Conservation (phyloP, 2,113 vertebrate genomes). For the Epinephelus cyanopodus region DNA sequence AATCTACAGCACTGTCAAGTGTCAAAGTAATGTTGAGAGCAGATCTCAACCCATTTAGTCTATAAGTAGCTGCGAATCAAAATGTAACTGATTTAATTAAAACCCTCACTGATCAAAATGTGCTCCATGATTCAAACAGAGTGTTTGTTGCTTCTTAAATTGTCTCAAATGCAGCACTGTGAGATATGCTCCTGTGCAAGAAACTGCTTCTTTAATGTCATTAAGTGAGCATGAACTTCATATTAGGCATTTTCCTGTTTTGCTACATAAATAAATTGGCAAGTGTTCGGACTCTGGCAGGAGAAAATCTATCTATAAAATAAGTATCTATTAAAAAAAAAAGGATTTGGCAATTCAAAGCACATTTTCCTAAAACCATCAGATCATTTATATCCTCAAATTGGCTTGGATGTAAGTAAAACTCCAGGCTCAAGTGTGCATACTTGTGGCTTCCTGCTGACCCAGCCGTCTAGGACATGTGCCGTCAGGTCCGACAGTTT, state of each 20-base stretch:
- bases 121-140: neutral
- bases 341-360: neutral
- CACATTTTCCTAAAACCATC: slow-evolving; percentile 23
- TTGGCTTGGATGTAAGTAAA: slow-evolving; percentile 36
- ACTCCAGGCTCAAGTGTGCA: slow-evolving; percentile 38
- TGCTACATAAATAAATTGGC: neutral
- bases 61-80: slow-evolving; percentile 2
- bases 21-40: slow-evolving; percentile 33
- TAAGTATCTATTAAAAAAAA: neutral
- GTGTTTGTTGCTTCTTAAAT: neutral
- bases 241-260: neutral
- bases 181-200: neutral
- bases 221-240: neutral
- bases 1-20: slow-evolving; percentile 46
- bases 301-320: too few relatives aligned
- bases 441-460: slow-evolving; percentile 54
- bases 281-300: neutral
- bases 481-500: slow-evolving; percentile 15
- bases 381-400: slow-evolving; percentile 25
- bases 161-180: neutral
- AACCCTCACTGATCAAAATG: neutral
- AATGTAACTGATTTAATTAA: neutral
- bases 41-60: slow-evolving; percentile 1
- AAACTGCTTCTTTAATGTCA: neutral
- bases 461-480: slow-evolving; percentile 28